phyloP scores from a whole-genome alignment of 2,113 vertebrate species.

The Atherinomorus stipes region DNA sequence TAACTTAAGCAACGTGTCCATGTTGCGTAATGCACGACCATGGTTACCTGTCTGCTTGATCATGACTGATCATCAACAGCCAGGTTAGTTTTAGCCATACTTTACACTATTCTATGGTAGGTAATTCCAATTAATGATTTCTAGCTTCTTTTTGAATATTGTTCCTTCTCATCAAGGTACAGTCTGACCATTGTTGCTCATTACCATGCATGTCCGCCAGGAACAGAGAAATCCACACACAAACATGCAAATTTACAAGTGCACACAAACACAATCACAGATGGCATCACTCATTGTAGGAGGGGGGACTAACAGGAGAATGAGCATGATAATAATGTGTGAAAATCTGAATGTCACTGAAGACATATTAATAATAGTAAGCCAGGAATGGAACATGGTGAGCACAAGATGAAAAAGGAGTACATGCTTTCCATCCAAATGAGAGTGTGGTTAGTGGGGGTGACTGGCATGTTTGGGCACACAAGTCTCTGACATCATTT shows the following conservation, averaged over 20 bases:
- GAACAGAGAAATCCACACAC: conserved; percentile 21
- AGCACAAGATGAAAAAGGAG: neutral
- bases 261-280: conserved; percentile 43
- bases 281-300: conserved; percentile 42
- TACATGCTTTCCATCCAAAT: conserved; percentile 27
- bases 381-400: neutral
- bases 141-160: conserved; percentile 36
- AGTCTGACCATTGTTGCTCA: conserved; percentile 46
- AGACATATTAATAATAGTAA: conserved; percentile 15
- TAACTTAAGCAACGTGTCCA: too few relatives aligned
- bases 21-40: neutral
- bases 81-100: neutral
- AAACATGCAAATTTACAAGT: conserved; percentile 16
- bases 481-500: conserved; percentile 14
- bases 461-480: conserved; percentile 20
- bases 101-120: neutral
- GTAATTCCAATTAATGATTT: conserved; percentile 14
- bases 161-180: conserved; percentile 40
- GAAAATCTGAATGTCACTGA: conserved; percentile 53
- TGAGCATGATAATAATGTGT: conserved; percentile 53
- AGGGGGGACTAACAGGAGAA: conserved; percentile 18
- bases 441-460: conserved; percentile 14
- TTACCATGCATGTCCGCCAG: conserved; percentile 64
- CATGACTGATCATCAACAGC: conserved; percentile 9
- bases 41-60: neutral